Evolutionary conservation across 1,140 invertebrate genomes (phyloP).

Genomic region (Radopholus similis): DNA sequence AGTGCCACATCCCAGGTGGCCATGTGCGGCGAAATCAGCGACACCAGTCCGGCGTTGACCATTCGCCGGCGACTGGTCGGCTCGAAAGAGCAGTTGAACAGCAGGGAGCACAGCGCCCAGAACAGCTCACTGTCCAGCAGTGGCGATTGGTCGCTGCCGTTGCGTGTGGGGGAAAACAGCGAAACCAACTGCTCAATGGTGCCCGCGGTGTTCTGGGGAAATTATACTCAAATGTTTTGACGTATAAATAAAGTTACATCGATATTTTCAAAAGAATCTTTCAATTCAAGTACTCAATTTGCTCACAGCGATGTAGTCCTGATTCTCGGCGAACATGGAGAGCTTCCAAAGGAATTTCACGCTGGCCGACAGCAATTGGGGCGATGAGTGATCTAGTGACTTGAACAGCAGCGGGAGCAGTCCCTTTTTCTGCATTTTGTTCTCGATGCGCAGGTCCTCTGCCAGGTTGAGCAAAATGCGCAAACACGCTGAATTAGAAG

Average conservation of each 20-base stretch:
- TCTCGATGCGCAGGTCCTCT: slow-evolving; percentile 84
- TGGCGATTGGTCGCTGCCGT: not conserved
- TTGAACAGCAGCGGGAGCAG: slow-evolving; percentile 82
- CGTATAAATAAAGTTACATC: not conserved
- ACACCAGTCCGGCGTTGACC: slow-evolving; percentile 80
- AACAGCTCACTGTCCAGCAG: slow-evolving; percentile 69
- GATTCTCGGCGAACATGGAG: slow-evolving; percentile 88
- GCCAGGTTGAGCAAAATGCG: slow-evolving; percentile 89
- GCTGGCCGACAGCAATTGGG: slow-evolving; percentile 79
- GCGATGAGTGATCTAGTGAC: slow-evolving; percentile 78
- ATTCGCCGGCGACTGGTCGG: slow-evolving; percentile 78
- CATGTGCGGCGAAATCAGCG: slow-evolving; percentile 81
- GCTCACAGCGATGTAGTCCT: slow-evolving; percentile 75
- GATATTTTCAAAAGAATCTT: not conserved
- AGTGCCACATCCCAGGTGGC: slow-evolving; percentile 77
- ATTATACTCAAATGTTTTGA: not conserved
- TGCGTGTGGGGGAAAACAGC: slow-evolving; percentile 58
- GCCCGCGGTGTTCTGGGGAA: slow-evolving; percentile 36
- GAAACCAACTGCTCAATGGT: slow-evolving; percentile 65
- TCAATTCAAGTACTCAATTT: not conserved
- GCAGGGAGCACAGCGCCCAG: slow-evolving; percentile 78
- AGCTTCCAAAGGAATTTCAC: slow-evolving; percentile 90
- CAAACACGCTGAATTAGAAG: slow-evolving; percentile 66
- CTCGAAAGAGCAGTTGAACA: slow-evolving; percentile 97
- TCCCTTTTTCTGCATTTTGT: slow-evolving; percentile 91